Evolutionary conservation across 2,888 invertebrate species (phyloP), one percentile per base, ranked within the genome.

Genomic region (Nebria salina): DNA sequence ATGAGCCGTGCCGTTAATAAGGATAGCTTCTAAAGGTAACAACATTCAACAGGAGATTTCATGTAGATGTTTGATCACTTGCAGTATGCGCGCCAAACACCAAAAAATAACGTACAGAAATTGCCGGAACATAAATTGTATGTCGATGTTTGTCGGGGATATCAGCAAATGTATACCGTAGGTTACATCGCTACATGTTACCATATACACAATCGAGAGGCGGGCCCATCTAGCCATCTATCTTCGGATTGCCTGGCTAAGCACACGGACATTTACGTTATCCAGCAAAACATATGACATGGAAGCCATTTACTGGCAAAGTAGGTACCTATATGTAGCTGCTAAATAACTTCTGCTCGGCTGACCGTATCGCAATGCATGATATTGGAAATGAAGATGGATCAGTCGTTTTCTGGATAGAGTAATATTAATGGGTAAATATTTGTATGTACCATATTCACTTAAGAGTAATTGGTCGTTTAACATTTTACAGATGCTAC

Each of bases 171-270:
- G 54, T 54, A 13, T 7, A 54, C 13, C 54, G 54, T 54, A 54
- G 54, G 54, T 54, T 54, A 54, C 34, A 34, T 34, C 34, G 34
- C 34, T 34, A 34, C 54, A 54, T 54, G 54, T 54, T 54, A 54
- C 54, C 54, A 54, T 11, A 54, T 54, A 54, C 54, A 54, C 54
- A 54, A 54, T 54, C 54, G 54, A 54, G 54, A 54, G 54, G 54
- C 54, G 54, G 54, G 7, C 54, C 54, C 54, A 54, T 54, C 54
- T 54, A 54, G 54, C 70, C 77, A 77, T 77, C 77, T 77, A 77
- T 77, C 77, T 77, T 77, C 77, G 77, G 77, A 72, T 77, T 77
- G 72, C 77, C 77, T 77, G 43, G 77, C 77, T 72, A 77, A 77
- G 77, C 72, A 64, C 34, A 72, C 15, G 72, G 66, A 68, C 13